Evolutionary conservation across 2,888 invertebrate genomes (phyloP).

Genomic region (Halocaridina rubra): DNA sequence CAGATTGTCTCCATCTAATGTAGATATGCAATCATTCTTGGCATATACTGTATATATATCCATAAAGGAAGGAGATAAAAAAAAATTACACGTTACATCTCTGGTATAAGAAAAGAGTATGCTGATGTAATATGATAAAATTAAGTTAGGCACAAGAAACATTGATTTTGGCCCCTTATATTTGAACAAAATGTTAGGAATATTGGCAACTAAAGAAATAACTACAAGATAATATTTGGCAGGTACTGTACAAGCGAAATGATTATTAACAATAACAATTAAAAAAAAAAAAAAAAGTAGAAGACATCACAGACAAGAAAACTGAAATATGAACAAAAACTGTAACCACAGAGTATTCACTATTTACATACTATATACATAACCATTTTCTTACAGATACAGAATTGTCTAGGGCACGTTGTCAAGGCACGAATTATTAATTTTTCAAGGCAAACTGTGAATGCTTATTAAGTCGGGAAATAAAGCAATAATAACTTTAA

Average conservation of each 20-base stretch:
- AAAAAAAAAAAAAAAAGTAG: slow-evolving; percentile 40
- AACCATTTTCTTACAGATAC: slow-evolving; percentile 8
- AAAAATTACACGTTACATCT: too few relatives aligned
- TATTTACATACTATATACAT: slow-evolving; percentile 46
- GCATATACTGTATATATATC: not conserved
- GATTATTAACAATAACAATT: slow-evolving; percentile 32
- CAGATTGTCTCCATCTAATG: slow-evolving; percentile 40
- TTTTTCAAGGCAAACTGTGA: slow-evolving; percentile 62
- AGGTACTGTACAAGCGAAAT: slow-evolving; percentile 58
- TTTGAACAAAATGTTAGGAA: slow-evolving; percentile 56
- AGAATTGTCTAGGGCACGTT: slow-evolving; percentile 47
- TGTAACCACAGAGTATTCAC: slow-evolving; percentile 39
- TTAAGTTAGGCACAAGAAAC: slow-evolving; percentile 52
- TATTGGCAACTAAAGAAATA: slow-evolving; percentile 57
- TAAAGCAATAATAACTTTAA: slow-evolving; percentile 33
- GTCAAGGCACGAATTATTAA: slow-evolving; percentile 59
- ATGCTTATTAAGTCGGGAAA: slow-evolving; percentile 48
- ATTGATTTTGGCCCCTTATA: slow-evolving; percentile 55
- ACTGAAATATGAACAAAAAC: slow-evolving; percentile 21
- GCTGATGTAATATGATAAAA: not conserved
- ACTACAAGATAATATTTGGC: slow-evolving; percentile 57
- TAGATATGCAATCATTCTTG: slow-evolving; percentile 55
- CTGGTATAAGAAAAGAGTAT: not conserved
- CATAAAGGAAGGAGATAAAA: too few relatives aligned
- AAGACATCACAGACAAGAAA: slow-evolving; percentile 53